Percentiles rank a stretch among this genome's conserved stretches.
Evolutionary conservation across 2,113 vertebrate genomes (phyloP).

Genomic region (Gobius niger): DNA sequence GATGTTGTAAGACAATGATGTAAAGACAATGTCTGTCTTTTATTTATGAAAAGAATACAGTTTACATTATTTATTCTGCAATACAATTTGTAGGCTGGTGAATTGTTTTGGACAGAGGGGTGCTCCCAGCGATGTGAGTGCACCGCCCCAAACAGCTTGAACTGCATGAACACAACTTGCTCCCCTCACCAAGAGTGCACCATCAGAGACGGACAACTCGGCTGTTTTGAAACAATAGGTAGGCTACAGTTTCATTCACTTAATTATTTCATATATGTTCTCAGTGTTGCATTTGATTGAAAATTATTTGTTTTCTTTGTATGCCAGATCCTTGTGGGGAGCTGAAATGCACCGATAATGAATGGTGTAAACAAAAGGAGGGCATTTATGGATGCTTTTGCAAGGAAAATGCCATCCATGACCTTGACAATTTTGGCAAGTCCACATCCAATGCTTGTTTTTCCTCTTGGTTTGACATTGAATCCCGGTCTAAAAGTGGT

Average conservation of each 20-base stretch:
- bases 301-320: background rate
- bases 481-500: background rate
- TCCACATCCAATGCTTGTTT: background rate
- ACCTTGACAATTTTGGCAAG: slow-evolving; percentile 55
- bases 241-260: slow-evolving; percentile 21
- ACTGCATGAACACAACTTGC: slow-evolving; percentile 47
- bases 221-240: slow-evolving; percentile 52
- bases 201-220: slow-evolving; percentile 45
- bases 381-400: slow-evolving; percentile 73
- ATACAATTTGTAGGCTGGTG: slow-evolving; percentile 45
- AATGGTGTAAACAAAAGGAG: slow-evolving; percentile 61
- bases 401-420: slow-evolving; percentile 38
- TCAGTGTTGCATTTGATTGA: background rate
- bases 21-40: too few relatives aligned
- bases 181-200: slow-evolving; percentile 55
- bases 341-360: slow-evolving; percentile 49
- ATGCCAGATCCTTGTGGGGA: slow-evolving; percentile 55
- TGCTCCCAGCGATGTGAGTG: slow-evolving; percentile 67
- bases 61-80: background rate
- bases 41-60: too few relatives aligned
- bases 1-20: too few relatives aligned
- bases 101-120: slow-evolving; percentile 57
- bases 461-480: background rate
- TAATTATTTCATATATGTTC: background rate
- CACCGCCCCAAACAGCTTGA: slow-evolving; percentile 42